A percentile compares a stretch with the other conserved stretches of the same genome.
These are phyloP conservation scores for Pseudomyrmex cubaensis DNA, from an alignment of 1,140 invertebrate genomes.

Conservation along the genomic window DNA sequence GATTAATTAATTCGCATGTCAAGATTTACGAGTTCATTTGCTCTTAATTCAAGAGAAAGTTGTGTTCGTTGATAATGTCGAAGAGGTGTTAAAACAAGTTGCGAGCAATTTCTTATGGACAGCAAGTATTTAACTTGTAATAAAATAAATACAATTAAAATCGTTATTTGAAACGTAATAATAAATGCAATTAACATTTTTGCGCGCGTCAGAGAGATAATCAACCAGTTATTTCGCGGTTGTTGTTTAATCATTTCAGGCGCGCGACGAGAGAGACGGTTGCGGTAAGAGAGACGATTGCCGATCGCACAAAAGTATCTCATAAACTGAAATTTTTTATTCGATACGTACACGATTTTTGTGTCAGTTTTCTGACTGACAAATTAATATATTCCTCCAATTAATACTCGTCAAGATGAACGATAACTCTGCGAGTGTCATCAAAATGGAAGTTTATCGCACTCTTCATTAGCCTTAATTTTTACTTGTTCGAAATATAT, in stretches of 20 bases:
- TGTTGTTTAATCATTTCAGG: background rate
- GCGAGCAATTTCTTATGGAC: background rate
- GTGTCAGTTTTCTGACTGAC: background rate
- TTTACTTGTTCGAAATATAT: slow-evolving; percentile 5
- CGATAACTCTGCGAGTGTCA: no score
- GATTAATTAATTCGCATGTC: slow-evolving; percentile 24
- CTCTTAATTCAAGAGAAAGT: slow-evolving; percentile 48
- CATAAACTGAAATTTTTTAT: background rate
- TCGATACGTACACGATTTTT: background rate
- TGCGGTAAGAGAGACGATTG: no score
- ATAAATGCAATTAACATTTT: slow-evolving; percentile 6
- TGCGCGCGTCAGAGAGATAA: background rate
- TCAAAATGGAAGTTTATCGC: slow-evolving; percentile 5
- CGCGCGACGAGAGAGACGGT: background rate
- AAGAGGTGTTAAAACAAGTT: background rate
- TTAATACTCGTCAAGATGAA: slow-evolving; percentile 8
- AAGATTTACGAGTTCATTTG: slow-evolving; percentile 19
- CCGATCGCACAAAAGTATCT: background rate
- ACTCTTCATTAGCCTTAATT: background rate
- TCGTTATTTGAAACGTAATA: slow-evolving; percentile 4
- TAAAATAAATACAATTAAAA: background rate
- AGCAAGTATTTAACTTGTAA: background rate
- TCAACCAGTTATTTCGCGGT: background rate
- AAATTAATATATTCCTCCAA: background rate
- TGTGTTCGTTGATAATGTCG: background rate